Evolutionary conservation across 2,113 vertebrate genomes (phyloP).

Genomic region (Tiliqua scincoides): DNA sequence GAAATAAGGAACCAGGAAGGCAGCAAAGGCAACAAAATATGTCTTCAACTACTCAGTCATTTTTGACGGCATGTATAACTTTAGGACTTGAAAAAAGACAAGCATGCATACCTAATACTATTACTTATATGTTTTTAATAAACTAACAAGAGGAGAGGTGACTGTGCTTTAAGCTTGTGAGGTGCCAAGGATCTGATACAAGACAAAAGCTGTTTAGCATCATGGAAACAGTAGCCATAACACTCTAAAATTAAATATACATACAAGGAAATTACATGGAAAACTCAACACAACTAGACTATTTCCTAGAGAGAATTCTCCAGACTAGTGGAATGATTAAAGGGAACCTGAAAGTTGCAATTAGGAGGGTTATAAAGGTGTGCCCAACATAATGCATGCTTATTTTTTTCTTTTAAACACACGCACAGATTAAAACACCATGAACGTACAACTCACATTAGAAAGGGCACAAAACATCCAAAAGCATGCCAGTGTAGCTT

Average conservation of each 20-base stretch:
- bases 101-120: not conserved
- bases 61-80: not conserved
- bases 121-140: not conserved
- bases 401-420: too few species aligned
- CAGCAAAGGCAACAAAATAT: not conserved
- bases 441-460: not conserved
- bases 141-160: not conserved
- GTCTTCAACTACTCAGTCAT: not conserved
- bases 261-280: not conserved
- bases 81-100: not conserved
- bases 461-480: not conserved
- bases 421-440: not conserved
- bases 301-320: not conserved
- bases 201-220: not conserved
- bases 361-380: not conserved
- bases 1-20: not conserved
- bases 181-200: not conserved
- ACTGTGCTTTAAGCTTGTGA: not conserved
- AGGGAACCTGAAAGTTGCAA: not conserved
- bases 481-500: not conserved
- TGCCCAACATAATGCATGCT: not conserved
- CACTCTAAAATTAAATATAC: not conserved
- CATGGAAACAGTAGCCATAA: not conserved
- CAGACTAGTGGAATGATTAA: not conserved
- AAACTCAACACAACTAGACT: not conserved